These are phyloP conservation scores for Rafetus swinhoei DNA, from an alignment of 2,113 vertebrate genomes.

Conservation along the genomic window DNA sequence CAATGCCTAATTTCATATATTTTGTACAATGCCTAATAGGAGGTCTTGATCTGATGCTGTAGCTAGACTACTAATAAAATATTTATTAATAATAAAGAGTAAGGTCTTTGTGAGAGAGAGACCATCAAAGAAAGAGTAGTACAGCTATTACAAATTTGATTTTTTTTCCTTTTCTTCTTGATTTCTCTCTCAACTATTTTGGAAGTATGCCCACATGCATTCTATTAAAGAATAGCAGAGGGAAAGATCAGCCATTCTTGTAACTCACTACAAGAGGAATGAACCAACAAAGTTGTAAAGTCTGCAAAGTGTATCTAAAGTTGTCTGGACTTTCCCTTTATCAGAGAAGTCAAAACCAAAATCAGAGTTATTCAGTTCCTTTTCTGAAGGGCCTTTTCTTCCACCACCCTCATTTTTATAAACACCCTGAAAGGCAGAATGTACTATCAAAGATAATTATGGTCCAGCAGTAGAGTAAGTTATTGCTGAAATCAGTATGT, in stretches of 20 bases:
- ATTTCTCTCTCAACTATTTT: background rate
- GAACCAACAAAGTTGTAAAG: background rate
- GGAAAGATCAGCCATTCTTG: background rate
- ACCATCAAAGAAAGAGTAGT: background rate
- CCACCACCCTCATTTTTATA: background rate
- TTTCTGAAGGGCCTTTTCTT: background rate
- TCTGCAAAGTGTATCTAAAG: background rate
- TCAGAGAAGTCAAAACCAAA: background rate
- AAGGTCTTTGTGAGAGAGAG: background rate
- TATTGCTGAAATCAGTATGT: no score
- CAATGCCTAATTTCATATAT: background rate
- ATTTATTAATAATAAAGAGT: background rate
- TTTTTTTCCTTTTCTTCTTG: background rate
- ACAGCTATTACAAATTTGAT: background rate
- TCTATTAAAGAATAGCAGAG: background rate
- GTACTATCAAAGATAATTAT: background rate
- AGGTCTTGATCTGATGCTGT: background rate
- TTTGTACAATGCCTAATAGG: background rate
- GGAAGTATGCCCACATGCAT: background rate
- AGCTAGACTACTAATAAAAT: background rate
- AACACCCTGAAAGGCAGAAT: background rate
- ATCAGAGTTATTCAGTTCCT: background rate
- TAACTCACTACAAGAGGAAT: background rate
- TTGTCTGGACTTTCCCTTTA: background rate
- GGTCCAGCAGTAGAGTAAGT: background rate